These are phyloP conservation scores for Falco novaeseelandiae DNA, from an alignment of 2,797 vertebrate species.

Conservation along the genomic window DNA sequence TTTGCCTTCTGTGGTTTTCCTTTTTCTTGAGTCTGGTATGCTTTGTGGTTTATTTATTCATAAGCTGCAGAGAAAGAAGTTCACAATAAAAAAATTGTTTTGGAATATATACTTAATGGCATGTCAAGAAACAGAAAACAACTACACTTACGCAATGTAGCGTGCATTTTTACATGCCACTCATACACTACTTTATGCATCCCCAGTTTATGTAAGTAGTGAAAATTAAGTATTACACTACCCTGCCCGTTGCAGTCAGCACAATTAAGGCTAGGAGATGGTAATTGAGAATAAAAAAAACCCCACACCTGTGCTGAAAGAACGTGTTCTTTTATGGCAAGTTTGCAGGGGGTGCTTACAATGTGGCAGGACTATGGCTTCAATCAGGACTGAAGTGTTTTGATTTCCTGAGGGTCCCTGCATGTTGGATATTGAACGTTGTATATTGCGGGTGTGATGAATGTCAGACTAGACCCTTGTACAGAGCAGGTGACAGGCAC, in stretches of 20 bases:
- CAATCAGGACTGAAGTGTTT: background rate
- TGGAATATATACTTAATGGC: background rate
- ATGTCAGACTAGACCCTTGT: no score
- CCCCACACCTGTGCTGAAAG: background rate
- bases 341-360: background rate
- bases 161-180: background rate
- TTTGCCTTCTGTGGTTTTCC: conserved; percentile 45
- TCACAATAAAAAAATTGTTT: background rate
- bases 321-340: background rate
- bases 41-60: conserved; percentile 9
- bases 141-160: background rate
- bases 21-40: background rate
- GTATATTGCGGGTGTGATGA: rapidly evolving
- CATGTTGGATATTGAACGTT: rapidly evolving
- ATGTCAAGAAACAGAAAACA: background rate
- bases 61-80: background rate
- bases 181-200: background rate
- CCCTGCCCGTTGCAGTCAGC: background rate
- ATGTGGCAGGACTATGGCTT: rapidly evolving
- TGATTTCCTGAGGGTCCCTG: background rate
- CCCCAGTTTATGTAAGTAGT: conserved; percentile 13
- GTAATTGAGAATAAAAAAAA: background rate
- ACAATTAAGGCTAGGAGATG: background rate
- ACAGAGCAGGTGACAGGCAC: no score
- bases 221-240: background rate